These are phyloP conservation scores for Cardiocondyla obscurior DNA, from an alignment of 1,140 invertebrate species.

Conservation along the genomic window DNA sequence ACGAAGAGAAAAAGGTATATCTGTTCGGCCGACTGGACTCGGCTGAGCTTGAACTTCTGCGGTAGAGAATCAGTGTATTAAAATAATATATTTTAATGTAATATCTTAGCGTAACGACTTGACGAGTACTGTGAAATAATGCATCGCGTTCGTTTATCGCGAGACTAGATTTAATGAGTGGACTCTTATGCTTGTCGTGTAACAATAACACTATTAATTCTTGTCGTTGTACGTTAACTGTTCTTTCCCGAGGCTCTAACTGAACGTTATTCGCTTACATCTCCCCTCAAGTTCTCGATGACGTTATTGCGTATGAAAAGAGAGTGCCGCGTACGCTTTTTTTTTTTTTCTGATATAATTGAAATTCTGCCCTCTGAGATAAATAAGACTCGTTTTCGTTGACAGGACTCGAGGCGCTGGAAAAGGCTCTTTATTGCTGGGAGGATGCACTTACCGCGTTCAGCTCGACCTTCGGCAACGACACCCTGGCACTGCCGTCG, in stretches of 20 bases:
- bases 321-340: neutral
- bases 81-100: neutral
- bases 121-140: neutral
- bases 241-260: neutral
- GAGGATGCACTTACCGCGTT: slow-evolving; percentile 93
- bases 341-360: neutral
- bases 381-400: slow-evolving; percentile 37
- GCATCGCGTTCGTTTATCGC: neutral
- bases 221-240: neutral
- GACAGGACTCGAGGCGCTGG: slow-evolving; percentile 94
- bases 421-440: slow-evolving; percentile 95
- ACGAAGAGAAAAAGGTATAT: neutral
- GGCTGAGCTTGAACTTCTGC: neutral
- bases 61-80: neutral
- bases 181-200: slow-evolving; percentile 12
- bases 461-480: slow-evolving; percentile 86
- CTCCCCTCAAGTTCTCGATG: neutral
- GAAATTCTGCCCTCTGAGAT: neutral
- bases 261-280: slow-evolving; percentile 1
- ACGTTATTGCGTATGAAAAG: neutral
- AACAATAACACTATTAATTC: neutral
- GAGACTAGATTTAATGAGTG: slow-evolving; percentile 17
- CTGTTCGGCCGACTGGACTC: neutral
- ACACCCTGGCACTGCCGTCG: slow-evolving; percentile 88
- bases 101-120: neutral